Conservation (phyloP, 2,888 invertebrate genomes). For the Sthenelais limicola region DNA sequence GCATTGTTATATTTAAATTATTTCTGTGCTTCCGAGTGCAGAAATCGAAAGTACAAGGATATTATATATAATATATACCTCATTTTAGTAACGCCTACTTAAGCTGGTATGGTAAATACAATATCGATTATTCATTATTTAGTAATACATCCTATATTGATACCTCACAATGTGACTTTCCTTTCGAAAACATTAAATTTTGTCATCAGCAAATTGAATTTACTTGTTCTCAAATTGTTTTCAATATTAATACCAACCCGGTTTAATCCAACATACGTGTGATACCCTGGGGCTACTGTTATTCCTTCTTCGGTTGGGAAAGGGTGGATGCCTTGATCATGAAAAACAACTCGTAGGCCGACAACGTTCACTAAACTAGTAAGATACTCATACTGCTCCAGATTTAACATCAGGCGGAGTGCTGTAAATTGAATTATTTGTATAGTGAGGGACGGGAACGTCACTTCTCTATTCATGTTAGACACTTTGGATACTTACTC, state of each 20-base stretch:
- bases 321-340: slow-evolving; percentile 46
- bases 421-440: slow-evolving; percentile 34
- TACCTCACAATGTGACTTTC: no score
- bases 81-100: no score
- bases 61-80: no score
- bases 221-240: not conserved
- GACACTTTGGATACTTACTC: not conserved
- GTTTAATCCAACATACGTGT: slow-evolving; percentile 49
- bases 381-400: slow-evolving; percentile 50
- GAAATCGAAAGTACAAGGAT: no score
- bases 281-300: slow-evolving; percentile 50
- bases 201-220: no score
- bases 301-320: slow-evolving; percentile 53
- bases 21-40: no score
- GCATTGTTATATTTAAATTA: no score
- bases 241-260: slow-evolving; percentile 40
- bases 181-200: no score
- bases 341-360: slow-evolving; percentile 49
- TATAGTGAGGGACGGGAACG: no score
- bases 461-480: not conserved
- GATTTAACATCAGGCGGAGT: slow-evolving; percentile 47
- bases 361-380: slow-evolving; percentile 47
- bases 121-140: no score
- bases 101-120: no score
- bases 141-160: no score